phyloP scores from a whole-genome alignment of 2,888 invertebrate species.

The Nysson spinosus region DNA sequence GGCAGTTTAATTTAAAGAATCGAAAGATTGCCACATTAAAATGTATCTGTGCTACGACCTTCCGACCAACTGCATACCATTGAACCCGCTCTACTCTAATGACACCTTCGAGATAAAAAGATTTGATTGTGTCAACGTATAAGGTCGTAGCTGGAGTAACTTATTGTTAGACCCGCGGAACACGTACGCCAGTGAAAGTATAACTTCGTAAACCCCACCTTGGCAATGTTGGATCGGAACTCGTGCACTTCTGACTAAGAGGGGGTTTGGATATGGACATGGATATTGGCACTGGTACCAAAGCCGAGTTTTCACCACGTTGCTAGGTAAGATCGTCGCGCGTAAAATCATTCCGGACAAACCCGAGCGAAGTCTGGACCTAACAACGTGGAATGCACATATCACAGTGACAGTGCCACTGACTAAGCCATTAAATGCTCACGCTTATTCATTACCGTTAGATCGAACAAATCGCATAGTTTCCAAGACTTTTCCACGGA shows the following conservation, averaged over 20 bases:
- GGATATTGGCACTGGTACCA: slow-evolving; percentile 47
- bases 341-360: slow-evolving; percentile 55
- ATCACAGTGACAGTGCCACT: slow-evolving; percentile 26
- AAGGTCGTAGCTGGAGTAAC: background rate
- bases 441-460: slow-evolving; percentile 5
- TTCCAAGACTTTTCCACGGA: no score
- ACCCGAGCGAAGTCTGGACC: slow-evolving; percentile 57
- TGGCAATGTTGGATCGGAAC: slow-evolving; percentile 50
- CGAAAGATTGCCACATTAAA: background rate
- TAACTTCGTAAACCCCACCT: slow-evolving; percentile 60
- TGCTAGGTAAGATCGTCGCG: slow-evolving; percentile 56
- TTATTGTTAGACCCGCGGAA: slow-evolving; percentile 7
- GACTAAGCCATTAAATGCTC: slow-evolving; percentile 21
- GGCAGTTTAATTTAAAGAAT: background rate
- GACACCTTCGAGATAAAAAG: background rate
- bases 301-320: slow-evolving; percentile 55
- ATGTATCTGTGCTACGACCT: background rate
- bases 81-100: slow-evolving; percentile 2
- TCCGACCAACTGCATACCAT: background rate
- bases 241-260: slow-evolving; percentile 59
- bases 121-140: background rate
- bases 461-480: background rate
- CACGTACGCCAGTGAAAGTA: slow-evolving; percentile 64
- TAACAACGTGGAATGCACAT: slow-evolving; percentile 20
- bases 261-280: slow-evolving; percentile 38